Evolutionary conservation across 2,113 vertebrate genomes (phyloP), one percentile per base, ranked within the genome.

Genomic region (Orycteropus afer): DNA sequence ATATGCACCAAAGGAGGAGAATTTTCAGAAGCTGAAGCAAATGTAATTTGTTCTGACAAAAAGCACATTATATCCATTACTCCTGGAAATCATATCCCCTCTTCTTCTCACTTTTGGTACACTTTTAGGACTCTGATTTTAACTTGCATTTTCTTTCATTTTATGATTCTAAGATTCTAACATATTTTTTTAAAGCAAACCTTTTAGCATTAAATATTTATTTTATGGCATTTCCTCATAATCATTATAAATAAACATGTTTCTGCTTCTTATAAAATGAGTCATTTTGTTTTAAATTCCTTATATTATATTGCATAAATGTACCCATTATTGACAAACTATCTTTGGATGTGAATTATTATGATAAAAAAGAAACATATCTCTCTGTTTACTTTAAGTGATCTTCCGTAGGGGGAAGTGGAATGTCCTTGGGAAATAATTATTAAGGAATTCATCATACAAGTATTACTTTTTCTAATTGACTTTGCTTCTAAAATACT

Each of bases 141-240:
- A 74, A 51, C 3, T 32, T 55, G 3, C 53, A 23, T 65, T 85
- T 81, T 76, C 2, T 61, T 82, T 18, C 47, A 0, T 78, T 86
- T 51, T 69, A 77, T 74, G 23, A 37, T 49, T 51, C 15, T 65
- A 73, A 77, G 34, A 71, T 81, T 85, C 3, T 59, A 11, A 76
- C 59, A 65, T 65, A n/a, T 79, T 76, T 27, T 74, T 45, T 51
- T 67, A 15, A 67, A 59, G 45, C 13, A 34, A 71, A 78, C 20
- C 57, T 7, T 81, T 76, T 85, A 69, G n/a, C 57, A 89, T 74
- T 71, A 82, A 78, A 83, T 63, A 79, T 83, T 95, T 40, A 88
- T 55, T 91, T 86, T 77, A 55, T n/a, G 32, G 1, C 23, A 67
- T 2, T 76, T 76, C 20, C 5, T 81, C 53, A 69, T 0, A 45